These are phyloP conservation scores for Avahi laniger DNA, from an alignment of 2,797 vertebrate species.

Conservation along the genomic window DNA sequence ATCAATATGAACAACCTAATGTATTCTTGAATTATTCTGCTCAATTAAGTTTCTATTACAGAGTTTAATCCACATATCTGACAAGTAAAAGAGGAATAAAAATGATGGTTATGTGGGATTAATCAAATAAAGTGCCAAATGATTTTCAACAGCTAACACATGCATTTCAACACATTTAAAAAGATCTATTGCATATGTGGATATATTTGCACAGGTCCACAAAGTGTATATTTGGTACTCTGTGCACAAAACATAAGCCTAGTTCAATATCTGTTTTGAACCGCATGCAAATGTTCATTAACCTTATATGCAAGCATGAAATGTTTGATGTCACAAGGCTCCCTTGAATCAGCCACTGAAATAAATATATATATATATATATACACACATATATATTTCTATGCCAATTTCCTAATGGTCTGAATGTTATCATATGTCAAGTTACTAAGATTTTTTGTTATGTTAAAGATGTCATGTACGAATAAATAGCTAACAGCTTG, in stretches of 20 bases:
- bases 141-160: constrained; percentile 86
- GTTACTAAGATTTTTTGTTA: constrained; percentile 39
- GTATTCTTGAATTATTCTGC: constrained; percentile 86
- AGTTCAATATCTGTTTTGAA: not conserved
- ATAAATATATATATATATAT: not conserved
- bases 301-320: not conserved
- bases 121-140: constrained; percentile 88
- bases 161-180: constrained; percentile 60
- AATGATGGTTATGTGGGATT: constrained; percentile 86
- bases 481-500: constrained; percentile 75
- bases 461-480: not conserved
- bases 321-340: not conserved
- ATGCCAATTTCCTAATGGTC: not conserved
- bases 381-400: not conserved
- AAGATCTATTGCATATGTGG: constrained; percentile 44
- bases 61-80: constrained; percentile 84
- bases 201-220: constrained; percentile 54
- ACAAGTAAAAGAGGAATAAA: constrained; percentile 86
- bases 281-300: not conserved
- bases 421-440: constrained; percentile 5
- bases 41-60: constrained; percentile 88
- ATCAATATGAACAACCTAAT: constrained; percentile 87
- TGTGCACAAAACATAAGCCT: constrained; percentile 58
- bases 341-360: not conserved
- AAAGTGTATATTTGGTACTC: constrained; percentile 65